Evolutionary conservation across 2,888 invertebrate genomes (phyloP).

Genomic region (Corbicula japonica): DNA sequence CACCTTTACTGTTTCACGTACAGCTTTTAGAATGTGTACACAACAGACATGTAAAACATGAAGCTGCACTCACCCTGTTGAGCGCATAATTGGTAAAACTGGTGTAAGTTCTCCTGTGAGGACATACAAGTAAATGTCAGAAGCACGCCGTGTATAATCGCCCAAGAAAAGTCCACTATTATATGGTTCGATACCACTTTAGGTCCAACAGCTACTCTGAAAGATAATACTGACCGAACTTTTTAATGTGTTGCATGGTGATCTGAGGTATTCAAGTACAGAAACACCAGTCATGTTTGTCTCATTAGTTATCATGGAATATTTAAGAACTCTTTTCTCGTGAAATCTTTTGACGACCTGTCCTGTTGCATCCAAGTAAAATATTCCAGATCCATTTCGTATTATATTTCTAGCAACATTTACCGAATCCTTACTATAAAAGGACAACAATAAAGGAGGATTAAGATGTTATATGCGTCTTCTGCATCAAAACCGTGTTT

Average conservation of each 20-base stretch:
- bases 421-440: not conserved
- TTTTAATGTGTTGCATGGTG: conserved; percentile 6
- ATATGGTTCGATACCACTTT: not conserved
- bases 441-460: conserved; percentile 4
- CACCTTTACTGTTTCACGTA: conserved; percentile 1
- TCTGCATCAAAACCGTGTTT: too few species aligned
- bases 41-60: conserved; percentile 7
- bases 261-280: conserved; percentile 4
- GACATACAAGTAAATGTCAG: not conserved
- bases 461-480: not conserved
- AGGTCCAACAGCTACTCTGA: conserved; percentile 3
- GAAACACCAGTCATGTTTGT: not conserved
- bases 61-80: conserved; percentile 5
- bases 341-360: not conserved
- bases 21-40: conserved; percentile 7
- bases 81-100: too few species aligned
- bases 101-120: not conserved
- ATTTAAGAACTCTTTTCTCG: conserved; percentile 6
- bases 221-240: conserved; percentile 1
- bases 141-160: not conserved
- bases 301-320: conserved; percentile 7
- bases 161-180: conserved; percentile 11
- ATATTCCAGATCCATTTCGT: not conserved
- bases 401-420: not conserved
- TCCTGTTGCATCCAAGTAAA: conserved; percentile 12